phyloP scores from a whole-genome alignment of 2,888 invertebrate genomes.

The Mystacides longicornis region DNA sequence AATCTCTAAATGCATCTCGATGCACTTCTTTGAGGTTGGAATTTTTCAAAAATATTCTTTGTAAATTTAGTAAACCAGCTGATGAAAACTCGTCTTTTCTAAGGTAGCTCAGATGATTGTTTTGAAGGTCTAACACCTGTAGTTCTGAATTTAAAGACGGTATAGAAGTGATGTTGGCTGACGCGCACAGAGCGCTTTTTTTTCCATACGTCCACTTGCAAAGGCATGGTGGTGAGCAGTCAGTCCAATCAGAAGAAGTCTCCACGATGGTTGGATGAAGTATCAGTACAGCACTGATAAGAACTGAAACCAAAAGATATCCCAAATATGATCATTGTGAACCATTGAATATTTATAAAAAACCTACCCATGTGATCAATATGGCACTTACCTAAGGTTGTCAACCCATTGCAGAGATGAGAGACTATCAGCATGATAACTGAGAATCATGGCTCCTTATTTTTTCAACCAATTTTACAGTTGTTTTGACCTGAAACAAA shows the following conservation, averaged over 20 bases:
- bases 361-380: not conserved
- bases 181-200: conserved; percentile 79
- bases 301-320: conserved; percentile 19
- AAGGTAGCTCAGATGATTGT: conserved; percentile 66
- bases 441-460: conserved; percentile 18
- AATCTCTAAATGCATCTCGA: conserved; percentile 73
- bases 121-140: conserved; percentile 78
- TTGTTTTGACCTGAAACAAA: conserved; percentile 9
- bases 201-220: conserved; percentile 93
- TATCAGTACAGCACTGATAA: conserved; percentile 23
- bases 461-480: conserved; percentile 6
- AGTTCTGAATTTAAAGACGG: conserved; percentile 56
- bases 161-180: conserved; percentile 70
- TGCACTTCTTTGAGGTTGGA: conserved; percentile 68
- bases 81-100: conserved; percentile 69
- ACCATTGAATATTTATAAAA: not conserved
- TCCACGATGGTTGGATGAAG: conserved; percentile 34
- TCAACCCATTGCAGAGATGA: conserved; percentile 12
- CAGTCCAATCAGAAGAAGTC: conserved; percentile 74
- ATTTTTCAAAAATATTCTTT: conserved; percentile 71
- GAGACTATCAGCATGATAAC: conserved; percentile 17
- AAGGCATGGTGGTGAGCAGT: conserved; percentile 76
- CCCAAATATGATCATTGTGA: not conserved
- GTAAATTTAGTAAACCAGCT: conserved; percentile 75
- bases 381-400: conserved; percentile 12